Base-by-base conservation (phyloP, 92 coral and sea anemone species). In the Chrysogorgia sp. region DNA sequence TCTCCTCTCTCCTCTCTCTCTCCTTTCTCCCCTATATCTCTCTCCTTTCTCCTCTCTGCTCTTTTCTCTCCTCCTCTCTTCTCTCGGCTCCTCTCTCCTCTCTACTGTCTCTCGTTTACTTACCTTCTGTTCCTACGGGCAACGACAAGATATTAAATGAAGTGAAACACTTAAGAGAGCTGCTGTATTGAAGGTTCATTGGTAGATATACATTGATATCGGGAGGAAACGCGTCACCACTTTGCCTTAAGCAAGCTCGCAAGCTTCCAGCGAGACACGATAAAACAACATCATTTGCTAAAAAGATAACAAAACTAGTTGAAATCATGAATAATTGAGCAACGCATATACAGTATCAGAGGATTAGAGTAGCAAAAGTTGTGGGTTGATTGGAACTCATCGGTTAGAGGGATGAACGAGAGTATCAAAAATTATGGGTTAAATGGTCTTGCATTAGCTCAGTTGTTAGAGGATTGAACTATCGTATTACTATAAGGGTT, bases 91-190 rank as follows among this genome's bases (percentile, higher is more conserved):
- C 50, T 43, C 50, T 9, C 50, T 43, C 17, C 50, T 43, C 17
- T 17, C 50, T 17, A 8, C 50, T 17, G 10, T 43, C 50, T 4
- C 6, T 37, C 6, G 43, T 12, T 4, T 12, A 47, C 2, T 29
- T 31, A 72, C 79, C 79, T 72, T 72, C 79, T 3, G 79, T 72
- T 7, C 79, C 79, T 20, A 72, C 79, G 7, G 79, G 79, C 50
- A 72, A 53, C 22, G 65, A 72, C 2, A 72, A 56, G 22, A 72
- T 52, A 34, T 72, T 72, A 19, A 56, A 72, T 20, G 79, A 72
- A 5, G 65, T 72, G 23, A 52, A 72, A 33, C 79, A 52, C 34
- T 40, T 34, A 0, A 72, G 65, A 1, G 79, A 53, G 29, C 25
- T 72, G 62, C 79, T 72, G 30, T 48, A 21, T 28, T 72, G 45